Base-by-base conservation (phyloP, 1,140 invertebrate genomes). In the Bradynema listronoti region DNA sequence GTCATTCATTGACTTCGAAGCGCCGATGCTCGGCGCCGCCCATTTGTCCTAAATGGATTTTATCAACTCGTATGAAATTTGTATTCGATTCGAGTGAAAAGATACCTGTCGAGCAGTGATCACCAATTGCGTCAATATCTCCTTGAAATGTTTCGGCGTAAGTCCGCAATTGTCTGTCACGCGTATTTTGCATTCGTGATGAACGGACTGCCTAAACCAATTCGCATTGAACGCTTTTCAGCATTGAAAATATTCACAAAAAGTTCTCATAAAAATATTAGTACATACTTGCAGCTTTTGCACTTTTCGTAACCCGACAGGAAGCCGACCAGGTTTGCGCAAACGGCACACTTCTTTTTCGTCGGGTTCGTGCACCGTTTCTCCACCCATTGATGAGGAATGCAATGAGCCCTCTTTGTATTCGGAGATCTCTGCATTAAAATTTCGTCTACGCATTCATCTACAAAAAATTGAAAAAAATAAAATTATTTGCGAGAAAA, bases 281-380 rank as follows among this genome's bases (percentile, higher is more conserved):
- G 19, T 19, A 50, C 49, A 68, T 53, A 69, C 67, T 69, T 69
- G 67, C 67, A 69, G 50, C 70, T 72, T 16, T 45, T 32, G 49
- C 67, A 69, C 43, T 72, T 72, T 29, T 69, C 69, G 41, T 67
- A 69, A 16, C 53, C 43, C n/a, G 61, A 45, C 9, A 69, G 41
- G 41, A 69, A 73, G n/a, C 56, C 51, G 27, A 69, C 39, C 9
- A 52, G 41, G 25, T 51, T 46, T 5, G 24, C 25, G 34, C 67
- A 69, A 43, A 69, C 45, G 5, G 33, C 49, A 45, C 67, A 69
- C 24, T 68, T 65, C 22, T 32, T 41, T 51, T 67, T 67, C 39
- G 60, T 73, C 14, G 69, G 69, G 25, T 73, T 58, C 46, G 66
- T 73, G 36, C 69, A 66, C 16, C 70, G 25, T 51, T 72, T 72